phyloP scores from a whole-genome alignment of 1,140 invertebrate species.

The Diabrotica virgifera region DNA sequence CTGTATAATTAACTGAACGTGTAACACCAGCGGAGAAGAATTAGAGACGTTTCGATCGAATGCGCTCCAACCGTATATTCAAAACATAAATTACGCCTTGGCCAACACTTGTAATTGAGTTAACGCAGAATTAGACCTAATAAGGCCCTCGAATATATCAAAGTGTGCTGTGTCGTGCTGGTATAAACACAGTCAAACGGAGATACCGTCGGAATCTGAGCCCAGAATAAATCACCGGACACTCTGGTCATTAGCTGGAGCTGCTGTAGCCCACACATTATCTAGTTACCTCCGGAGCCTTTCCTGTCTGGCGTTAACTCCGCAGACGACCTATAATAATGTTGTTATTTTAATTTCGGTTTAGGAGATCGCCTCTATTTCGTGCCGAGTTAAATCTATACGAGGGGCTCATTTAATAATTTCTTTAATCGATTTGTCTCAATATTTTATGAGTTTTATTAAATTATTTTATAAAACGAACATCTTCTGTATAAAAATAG shows the following conservation, averaged over 20 bases:
- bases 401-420: too few relatives aligned
- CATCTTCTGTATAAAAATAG: too few relatives aligned
- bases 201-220: constrained; percentile 41
- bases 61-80: neutral
- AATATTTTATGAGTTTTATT: too few relatives aligned
- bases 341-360: constrained; percentile 1
- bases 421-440: too few relatives aligned
- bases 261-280: constrained; percentile 41
- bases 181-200: constrained; percentile 45
- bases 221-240: constrained; percentile 47
- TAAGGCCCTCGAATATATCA: constrained; percentile 44
- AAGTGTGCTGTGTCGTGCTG: constrained; percentile 35
- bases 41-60: neutral
- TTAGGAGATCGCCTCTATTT: neutral
- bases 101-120: constrained; percentile 41
- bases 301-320: constrained; percentile 1
- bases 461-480: too few relatives aligned
- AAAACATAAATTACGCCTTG: constrained; percentile 33
- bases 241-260: constrained; percentile 47
- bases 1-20: constrained; percentile 1
- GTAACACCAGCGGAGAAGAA: neutral
- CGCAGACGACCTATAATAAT: constrained; percentile 2
- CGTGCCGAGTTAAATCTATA: neutral
- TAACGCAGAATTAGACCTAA: constrained; percentile 41
- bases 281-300: constrained; percentile 42